phyloP scores from a whole-genome alignment of 2,797 vertebrate genomes.

The Nothura maculosa region DNA sequence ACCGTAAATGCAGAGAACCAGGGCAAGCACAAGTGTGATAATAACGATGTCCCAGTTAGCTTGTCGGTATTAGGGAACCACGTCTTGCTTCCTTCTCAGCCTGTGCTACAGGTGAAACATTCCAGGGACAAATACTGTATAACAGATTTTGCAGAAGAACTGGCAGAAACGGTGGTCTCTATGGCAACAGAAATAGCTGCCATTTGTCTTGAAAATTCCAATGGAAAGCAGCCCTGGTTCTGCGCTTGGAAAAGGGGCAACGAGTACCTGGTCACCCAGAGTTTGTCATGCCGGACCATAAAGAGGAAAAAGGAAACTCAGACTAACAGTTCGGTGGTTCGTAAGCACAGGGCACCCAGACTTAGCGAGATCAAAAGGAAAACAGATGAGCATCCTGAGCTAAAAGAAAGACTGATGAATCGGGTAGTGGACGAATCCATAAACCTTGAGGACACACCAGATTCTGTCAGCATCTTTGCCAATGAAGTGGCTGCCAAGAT shows the following conservation, averaged over 20 bases:
- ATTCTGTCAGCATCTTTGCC: slow-evolving; percentile 91
- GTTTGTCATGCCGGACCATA: slow-evolving; percentile 83
- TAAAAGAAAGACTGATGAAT: slow-evolving; percentile 97
- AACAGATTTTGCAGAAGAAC: slow-evolving; percentile 94
- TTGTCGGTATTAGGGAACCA: slow-evolving; percentile 78
- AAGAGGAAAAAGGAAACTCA: slow-evolving; percentile 92
- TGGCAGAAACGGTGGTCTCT: slow-evolving; percentile 96
- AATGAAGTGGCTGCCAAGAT: slow-evolving; percentile 95
- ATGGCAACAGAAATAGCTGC: slow-evolving; percentile 99
- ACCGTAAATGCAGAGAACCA: slow-evolving; percentile 7
- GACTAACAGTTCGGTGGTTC: slow-evolving; percentile 78
- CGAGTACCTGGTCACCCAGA: slow-evolving; percentile 84
- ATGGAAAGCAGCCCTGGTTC: slow-evolving; percentile 97
- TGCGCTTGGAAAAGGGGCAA: slow-evolving; percentile 91
- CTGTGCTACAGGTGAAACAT: slow-evolving; percentile 80
- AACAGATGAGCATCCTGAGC: slow-evolving; percentile 96
- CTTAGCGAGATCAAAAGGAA: slow-evolving; percentile 99
- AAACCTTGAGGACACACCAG: slow-evolving; percentile 90
- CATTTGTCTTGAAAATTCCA: slow-evolving; percentile 97
- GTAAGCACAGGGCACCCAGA: slow-evolving; percentile 94
- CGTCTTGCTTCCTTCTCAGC: slow-evolving; percentile 65
- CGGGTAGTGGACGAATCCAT: slow-evolving; percentile 95
- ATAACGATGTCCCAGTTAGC: slow-evolving; percentile 75
- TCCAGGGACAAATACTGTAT: slow-evolving; percentile 87
- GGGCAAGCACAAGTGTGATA: slow-evolving; percentile 51